Evolutionary conservation across 2,888 invertebrate genomes (phyloP).

Genomic region (Steinernema carpocapsae): DNA sequence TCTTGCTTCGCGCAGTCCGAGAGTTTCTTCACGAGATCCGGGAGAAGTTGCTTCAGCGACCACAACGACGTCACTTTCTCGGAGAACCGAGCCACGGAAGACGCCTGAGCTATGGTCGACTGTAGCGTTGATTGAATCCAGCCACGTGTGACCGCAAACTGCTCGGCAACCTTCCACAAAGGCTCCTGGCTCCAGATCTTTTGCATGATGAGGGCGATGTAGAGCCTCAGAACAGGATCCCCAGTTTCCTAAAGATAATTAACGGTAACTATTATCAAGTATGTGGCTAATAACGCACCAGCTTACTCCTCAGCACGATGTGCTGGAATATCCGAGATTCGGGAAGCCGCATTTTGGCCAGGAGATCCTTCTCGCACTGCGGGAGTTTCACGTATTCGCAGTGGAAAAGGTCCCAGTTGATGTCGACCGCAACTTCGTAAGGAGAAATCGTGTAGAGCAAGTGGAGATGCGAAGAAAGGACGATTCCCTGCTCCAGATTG

Average conservation of each 20-base stretch:
- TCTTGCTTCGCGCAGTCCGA: conserved; percentile 83
- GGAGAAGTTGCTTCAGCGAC: conserved; percentile 80
- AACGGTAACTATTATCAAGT: conserved; percentile 71
- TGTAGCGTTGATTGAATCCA: conserved; percentile 80
- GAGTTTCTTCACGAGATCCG: conserved; percentile 77
- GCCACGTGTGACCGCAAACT: conserved; percentile 78
- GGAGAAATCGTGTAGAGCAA: conserved; percentile 86
- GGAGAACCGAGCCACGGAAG: conserved; percentile 81
- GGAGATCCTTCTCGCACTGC: conserved; percentile 77
- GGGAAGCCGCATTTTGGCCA: conserved; percentile 79
- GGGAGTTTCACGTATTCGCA: conserved; percentile 74
- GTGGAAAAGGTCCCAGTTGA: conserved; percentile 62
- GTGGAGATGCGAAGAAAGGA: conserved; percentile 83
- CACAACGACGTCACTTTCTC: conserved; percentile 82
- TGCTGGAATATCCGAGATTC: conserved; percentile 78
- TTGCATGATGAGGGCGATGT: conserved; percentile 82
- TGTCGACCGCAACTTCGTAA: conserved; percentile 73
- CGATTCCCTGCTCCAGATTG: conserved; percentile 74
- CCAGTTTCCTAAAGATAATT: conserved; percentile 69
- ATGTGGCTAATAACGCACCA: conserved; percentile 39
- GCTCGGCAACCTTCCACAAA: conserved; percentile 75
- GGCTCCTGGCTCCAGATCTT: conserved; percentile 74
- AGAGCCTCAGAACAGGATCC: conserved; percentile 78
- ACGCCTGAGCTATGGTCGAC: conserved; percentile 78
- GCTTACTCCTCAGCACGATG: conserved; percentile 71